A percentile compares a stretch with the other conserved stretches of the same genome.
Evolutionary conservation across 2,797 vertebrate genomes (phyloP).

Genomic region (Siniperca undulata): DNA sequence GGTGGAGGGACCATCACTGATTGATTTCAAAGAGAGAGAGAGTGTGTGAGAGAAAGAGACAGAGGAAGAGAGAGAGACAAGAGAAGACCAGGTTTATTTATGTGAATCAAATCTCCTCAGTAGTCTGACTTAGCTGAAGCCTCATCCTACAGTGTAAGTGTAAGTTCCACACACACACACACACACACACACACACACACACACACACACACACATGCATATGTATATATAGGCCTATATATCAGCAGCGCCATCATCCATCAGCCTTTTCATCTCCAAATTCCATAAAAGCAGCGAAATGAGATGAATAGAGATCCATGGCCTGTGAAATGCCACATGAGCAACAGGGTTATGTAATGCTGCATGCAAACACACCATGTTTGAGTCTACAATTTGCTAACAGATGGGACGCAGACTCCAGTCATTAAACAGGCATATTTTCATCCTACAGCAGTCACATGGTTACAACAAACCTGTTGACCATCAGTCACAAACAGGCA

Average conservation of each 20-base stretch:
- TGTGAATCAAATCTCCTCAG: slow-evolving; percentile 39
- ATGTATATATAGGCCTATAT: not conserved
- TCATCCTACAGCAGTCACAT: slow-evolving; percentile 28
- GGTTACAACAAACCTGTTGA: slow-evolving; percentile 44
- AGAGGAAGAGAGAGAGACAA: slow-evolving; percentile 20
- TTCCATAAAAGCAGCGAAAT: slow-evolving; percentile 37
- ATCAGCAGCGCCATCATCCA: slow-evolving; percentile 32
- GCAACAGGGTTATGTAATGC: slow-evolving; percentile 58
- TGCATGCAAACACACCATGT: slow-evolving; percentile 42
- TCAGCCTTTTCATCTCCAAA: slow-evolving; percentile 36
- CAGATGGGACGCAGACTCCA: slow-evolving; percentile 56
- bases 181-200: slow-evolving; percentile 8
- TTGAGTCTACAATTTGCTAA: slow-evolving; percentile 43
- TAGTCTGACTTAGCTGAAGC: slow-evolving; percentile 51
- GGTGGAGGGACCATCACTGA: slow-evolving; percentile 56
- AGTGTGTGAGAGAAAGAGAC: slow-evolving; percentile 10
- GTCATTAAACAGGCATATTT: slow-evolving; percentile 49
- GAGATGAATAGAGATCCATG: slow-evolving; percentile 24
- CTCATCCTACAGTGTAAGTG: slow-evolving; percentile 29
- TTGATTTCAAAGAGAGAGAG: slow-evolving; percentile 66
- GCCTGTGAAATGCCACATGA: slow-evolving; percentile 38
- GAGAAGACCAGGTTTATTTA: slow-evolving; percentile 46
- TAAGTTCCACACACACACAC: slow-evolving; percentile 12
- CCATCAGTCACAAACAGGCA: slow-evolving; percentile 31
- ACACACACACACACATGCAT: not conserved